Conservation (phyloP, 1,140 invertebrate genomes). For the Stegodyphus mimosarum region DNA sequence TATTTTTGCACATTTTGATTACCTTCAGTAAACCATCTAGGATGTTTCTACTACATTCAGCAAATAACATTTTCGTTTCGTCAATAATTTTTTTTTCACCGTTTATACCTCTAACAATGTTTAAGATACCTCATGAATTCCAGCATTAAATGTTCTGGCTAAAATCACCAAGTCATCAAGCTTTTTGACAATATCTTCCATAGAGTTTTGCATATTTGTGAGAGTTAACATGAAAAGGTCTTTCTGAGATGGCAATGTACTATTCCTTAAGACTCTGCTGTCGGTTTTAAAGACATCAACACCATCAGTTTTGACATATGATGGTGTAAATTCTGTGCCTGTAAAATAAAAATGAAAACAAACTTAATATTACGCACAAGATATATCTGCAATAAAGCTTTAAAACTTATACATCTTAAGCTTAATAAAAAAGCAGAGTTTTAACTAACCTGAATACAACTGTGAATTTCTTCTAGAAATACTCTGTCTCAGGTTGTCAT, state of each 20-base stretch:
- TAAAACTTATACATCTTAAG: not conserved
- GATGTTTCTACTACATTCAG: no score
- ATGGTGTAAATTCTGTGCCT: not conserved
- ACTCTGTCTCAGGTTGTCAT: no score
- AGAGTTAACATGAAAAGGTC: slow-evolving; percentile 22
- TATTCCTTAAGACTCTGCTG: not conserved
- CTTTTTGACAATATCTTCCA: slow-evolving; percentile 35
- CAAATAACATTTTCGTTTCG: no score
- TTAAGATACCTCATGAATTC: no score
- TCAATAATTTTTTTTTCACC: no score
- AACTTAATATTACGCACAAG: not conserved
- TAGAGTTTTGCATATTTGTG: slow-evolving; percentile 33
- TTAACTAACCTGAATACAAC: not conserved
- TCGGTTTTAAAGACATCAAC: slow-evolving; percentile 16
- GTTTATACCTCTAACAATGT: no score
- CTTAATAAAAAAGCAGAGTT: not conserved
- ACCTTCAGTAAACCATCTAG: no score
- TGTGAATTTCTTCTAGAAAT: no score
- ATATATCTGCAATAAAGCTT: not conserved
- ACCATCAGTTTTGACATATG: not conserved
- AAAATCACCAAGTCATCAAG: slow-evolving; percentile 13
- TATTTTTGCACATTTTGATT: no score
- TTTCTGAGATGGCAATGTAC: slow-evolving; percentile 4
- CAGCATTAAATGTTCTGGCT: not conserved
- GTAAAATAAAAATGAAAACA: not conserved